Evolutionary conservation across 2,888 invertebrate genomes (phyloP).

Genomic region (Ommatoiulus sabulosus): DNA sequence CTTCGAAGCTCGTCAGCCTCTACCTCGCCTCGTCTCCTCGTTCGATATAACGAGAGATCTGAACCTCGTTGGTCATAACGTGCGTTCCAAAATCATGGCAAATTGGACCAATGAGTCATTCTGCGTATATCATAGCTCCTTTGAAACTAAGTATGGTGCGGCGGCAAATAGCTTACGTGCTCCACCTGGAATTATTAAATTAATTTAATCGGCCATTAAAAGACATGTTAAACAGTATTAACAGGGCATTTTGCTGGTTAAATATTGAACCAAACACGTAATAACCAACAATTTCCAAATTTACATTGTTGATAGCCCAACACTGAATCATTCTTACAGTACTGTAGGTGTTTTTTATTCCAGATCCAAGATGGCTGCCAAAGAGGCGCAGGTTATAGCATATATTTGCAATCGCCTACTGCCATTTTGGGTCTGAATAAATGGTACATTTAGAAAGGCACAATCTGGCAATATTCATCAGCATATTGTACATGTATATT

Average conservation of each 20-base stretch:
- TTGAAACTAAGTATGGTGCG: not conserved
- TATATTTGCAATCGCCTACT: not conserved
- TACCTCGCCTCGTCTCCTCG: too few relatives aligned
- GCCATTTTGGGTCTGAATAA: too few relatives aligned
- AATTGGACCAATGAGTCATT: not conserved
- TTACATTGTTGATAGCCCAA: not conserved
- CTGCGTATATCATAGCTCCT: not conserved
- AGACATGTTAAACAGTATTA: not conserved
- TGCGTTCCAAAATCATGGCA: not conserved
- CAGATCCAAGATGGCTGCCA: not conserved
- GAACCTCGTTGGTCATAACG: too few relatives aligned
- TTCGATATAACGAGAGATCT: too few relatives aligned
- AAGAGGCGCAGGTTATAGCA: not conserved
- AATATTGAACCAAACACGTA: not conserved
- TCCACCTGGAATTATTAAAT: not conserved
- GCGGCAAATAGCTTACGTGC: too few relatives aligned
- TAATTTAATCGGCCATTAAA: not conserved
- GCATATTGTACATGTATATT: too few relatives aligned
- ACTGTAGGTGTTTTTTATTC: too few relatives aligned
- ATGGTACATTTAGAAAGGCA: too few relatives aligned
- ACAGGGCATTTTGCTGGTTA: not conserved
- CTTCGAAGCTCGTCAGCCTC: too few relatives aligned
- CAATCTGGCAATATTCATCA: too few relatives aligned
- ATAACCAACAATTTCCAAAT: too few relatives aligned
- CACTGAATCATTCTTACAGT: not conserved